Evolutionary conservation across 2,888 invertebrate species (phyloP).

Genomic region (Chalcis sispes): DNA sequence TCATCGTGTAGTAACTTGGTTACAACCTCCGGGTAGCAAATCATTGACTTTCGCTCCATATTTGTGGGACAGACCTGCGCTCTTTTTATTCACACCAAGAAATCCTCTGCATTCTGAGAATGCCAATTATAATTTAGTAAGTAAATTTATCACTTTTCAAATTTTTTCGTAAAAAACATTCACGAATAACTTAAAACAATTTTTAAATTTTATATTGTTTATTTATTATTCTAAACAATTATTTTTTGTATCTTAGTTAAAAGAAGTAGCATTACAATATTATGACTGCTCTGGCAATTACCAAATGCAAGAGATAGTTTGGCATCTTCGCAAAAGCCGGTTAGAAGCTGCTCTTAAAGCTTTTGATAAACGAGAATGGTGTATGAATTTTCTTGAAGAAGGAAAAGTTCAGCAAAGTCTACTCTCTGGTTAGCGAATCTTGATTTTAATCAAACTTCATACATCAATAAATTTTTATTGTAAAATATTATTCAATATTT

Average conservation of each 20-base stretch:
- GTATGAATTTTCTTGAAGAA: conserved; percentile 60
- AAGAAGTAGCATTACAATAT: conserved; percentile 85
- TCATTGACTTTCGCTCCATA: conserved; percentile 82
- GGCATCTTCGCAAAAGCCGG: conserved; percentile 74
- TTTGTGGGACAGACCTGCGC: conserved; percentile 83
- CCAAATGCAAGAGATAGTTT: conserved; percentile 76
- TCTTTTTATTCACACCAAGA: conserved; percentile 87
- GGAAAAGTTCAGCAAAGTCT: conserved; percentile 53
- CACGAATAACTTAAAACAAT: background rate
- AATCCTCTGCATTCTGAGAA: conserved; percentile 83
- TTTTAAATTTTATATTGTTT: background rate
- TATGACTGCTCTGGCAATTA: conserved; percentile 81
- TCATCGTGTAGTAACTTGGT: conserved; percentile 81
- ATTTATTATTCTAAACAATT: background rate
- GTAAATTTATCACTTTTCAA: conserved; percentile 18
- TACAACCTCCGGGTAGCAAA: conserved; percentile 85
- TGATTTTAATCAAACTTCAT: no score
- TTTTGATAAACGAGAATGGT: conserved; percentile 43
- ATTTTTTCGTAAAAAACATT: background rate
- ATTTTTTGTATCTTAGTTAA: conserved; percentile 78
- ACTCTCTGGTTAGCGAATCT: conserved; percentile 60
- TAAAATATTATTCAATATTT: conserved; percentile 13
- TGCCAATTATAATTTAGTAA: conserved; percentile 85
- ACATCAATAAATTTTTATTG: background rate
- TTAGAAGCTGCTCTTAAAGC: conserved; percentile 57